Conservation (phyloP, 2,888 invertebrate genomes). For the Horisme vitalbata region DNA sequence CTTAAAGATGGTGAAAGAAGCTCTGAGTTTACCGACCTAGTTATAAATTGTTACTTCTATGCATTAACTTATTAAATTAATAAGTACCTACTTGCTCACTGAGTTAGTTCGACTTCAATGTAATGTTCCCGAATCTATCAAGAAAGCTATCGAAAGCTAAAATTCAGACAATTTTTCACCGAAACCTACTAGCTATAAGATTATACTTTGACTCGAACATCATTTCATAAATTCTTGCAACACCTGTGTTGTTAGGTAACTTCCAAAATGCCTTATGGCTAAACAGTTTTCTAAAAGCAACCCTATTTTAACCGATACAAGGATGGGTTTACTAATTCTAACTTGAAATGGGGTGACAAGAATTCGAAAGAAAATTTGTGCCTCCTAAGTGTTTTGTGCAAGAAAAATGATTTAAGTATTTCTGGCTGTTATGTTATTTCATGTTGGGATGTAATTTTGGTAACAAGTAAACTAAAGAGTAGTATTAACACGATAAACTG, state of each 20-base stretch:
- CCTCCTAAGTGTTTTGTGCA: conserved; percentile 15
- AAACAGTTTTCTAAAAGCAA: not conserved
- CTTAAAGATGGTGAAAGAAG: no score
- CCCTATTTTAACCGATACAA: not conserved
- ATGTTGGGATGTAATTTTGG: not conserved
- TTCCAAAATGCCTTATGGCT: conserved; percentile 6
- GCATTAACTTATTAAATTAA: no score
- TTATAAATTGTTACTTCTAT: no score
- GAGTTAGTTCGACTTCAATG: no score
- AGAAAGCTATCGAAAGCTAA: conserved; percentile 9
- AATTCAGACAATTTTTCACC: conserved; percentile 20
- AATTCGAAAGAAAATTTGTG: conserved; percentile 29
- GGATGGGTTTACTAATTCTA: not conserved
- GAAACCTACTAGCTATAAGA: conserved; percentile 19
- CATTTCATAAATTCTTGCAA: conserved; percentile 31
- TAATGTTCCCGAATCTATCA: not conserved
- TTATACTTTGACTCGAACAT: conserved; percentile 22
- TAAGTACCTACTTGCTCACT: no score
- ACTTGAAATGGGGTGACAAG: conserved; percentile 24
- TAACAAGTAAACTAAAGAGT: no score
- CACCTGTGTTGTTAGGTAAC: conserved; percentile 27
- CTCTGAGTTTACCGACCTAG: no score
- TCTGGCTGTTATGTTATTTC: conserved; percentile 4
- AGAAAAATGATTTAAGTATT: conserved; percentile 12
- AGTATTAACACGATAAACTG: no score